Evolutionary conservation across 2,888 invertebrate species (phyloP), one percentile per base, ranked within the genome.

Genomic region (Neoaliturus tenellus): DNA sequence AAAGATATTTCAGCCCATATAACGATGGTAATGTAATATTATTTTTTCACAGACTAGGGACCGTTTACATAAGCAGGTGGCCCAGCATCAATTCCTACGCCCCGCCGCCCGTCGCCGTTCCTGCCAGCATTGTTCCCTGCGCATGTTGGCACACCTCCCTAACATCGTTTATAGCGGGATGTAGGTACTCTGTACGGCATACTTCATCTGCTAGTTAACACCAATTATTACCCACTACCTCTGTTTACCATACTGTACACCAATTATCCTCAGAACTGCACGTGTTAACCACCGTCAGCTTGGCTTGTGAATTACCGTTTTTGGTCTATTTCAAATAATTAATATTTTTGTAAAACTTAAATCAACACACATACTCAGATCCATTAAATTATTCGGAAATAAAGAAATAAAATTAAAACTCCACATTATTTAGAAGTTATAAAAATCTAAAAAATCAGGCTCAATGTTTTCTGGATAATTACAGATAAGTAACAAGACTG

Each of bases 141-240:
- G 14, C 62, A 62, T 5, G 28, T 31, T 62, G 28, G 62, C 62
- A 28, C 55, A 4, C 20, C 5, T 5, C 55, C 55, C 55, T 23
- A 28, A 17, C 62, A 62, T 62, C 62, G 31, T 62, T 62, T 62
- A 62, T 62, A 62, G 62, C 62, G 5, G 0, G 62, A 28, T 55
- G 28, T 28, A 14, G 62, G 14, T 62, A 28, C 62, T 14, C 62
- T n/a, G n/a, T 62, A 12, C 23, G 3, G 23, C 55, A 55, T 62
- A 28, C 62, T 62, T 62, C 62, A 62, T 17, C 62, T 28, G 28
- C 62, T 62, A 31, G 62, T 62, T 62, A 62, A 62, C 62, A 4
- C 25, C 28, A 5, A 62, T 62, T 62, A 31, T n/a, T 62, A 31
- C 28, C 51, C 51, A 51, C 23, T 51, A 51, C 44, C 8, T 14